Evolutionary conservation across 2,113 vertebrate genomes (phyloP), one percentile per base, ranked within the genome.

Genomic region (Parotia lawesii): DNA sequence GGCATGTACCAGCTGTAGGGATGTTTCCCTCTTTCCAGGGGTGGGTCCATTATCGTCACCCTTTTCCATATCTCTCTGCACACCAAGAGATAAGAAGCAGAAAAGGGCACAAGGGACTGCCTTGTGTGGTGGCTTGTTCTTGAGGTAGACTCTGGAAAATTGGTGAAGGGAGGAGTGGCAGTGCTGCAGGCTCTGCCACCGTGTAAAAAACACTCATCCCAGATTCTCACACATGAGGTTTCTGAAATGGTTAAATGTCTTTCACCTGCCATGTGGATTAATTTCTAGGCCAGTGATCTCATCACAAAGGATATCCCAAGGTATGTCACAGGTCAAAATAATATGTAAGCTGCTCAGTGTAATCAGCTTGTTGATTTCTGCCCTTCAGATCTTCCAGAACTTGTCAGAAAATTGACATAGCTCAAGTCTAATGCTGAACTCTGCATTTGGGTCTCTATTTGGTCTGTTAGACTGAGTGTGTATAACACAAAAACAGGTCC

Each of bases 321-420:
- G 15, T 83, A 62, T 85, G 45, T 58, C 83, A 83, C 61, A 72
- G 76, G 69, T 89, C 83, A 88, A 71, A 88, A 88, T 70, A 87
- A 87, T 77, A 51, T 31, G 18, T 92, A 86, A 93, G 66, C 61
- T 69, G 72, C 69, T 96, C 79, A 71, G 22, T 71, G 61, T 93
- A 86, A 90, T 90, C 88, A 90, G 56, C 88, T 84, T 80, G 53
- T 84, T 92, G 79, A 92, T 93, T 95, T 88, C 81, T 92, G 58
- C 75, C n/a, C 33, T 75, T 80, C 47, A 45, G 7, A 35, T 85
- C 74, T 94, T 91, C 56, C 38, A 82, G 70, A 93, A 84, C 42
- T 79, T 92, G 35, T 40, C 69, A 80, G 64, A 64, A 88, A 77
- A 53, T 45, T 54, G 48, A 21, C 25, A 8, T 11, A 21, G 47